Evolutionary conservation across 2,888 invertebrate species (phyloP), one percentile per base, ranked within the genome.

Genomic region (Platycheirus rosarum): DNA sequence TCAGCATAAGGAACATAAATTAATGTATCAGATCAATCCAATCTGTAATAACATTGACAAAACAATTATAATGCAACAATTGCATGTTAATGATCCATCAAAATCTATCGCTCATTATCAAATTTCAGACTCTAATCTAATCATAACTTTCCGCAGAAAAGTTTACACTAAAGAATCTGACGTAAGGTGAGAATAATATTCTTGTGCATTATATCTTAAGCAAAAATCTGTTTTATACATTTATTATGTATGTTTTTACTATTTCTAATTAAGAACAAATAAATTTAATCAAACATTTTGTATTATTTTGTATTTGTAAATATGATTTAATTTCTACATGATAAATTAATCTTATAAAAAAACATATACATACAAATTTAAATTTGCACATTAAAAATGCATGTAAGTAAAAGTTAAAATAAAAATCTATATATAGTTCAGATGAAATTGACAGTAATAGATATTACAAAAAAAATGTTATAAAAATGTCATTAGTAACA

Each of bases 101-200:
- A 42, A 57, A 11, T 16, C 48, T 18, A 42, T 57, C 16, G 37
- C 29, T n/a, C n/a, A n/a, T n/a, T n/a, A n/a, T n/a, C 32, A 55
- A 40, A 32, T 55, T n/a, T 32, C 32, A 42, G 48, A 48, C 16
- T 42, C 46, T 44, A 26, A n/a, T 8, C 5, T 49, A 55, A 63
- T 55, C 35, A 32, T 57, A 23, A 57, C 66, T 3, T 63, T 70
- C 42, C 48, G 49, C 55, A 77, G 70, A 35, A 77, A 70, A 77
- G 16, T 65, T 57, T 77, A 77, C 76, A 69, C 70, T 57, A 40
- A 77, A 70, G 70, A 63, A 65, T 70, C 55, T 23, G 76, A 77
- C 37, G 70, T 77, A 69, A 77, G 76, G 53, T 77, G 76, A 77
- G 55, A 63, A 53, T 18, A 70, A 35, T 49, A 40, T n/a, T 70